phyloP scores from a whole-genome alignment of 2,888 invertebrate genomes.

The Amblyjoppa proteus region DNA sequence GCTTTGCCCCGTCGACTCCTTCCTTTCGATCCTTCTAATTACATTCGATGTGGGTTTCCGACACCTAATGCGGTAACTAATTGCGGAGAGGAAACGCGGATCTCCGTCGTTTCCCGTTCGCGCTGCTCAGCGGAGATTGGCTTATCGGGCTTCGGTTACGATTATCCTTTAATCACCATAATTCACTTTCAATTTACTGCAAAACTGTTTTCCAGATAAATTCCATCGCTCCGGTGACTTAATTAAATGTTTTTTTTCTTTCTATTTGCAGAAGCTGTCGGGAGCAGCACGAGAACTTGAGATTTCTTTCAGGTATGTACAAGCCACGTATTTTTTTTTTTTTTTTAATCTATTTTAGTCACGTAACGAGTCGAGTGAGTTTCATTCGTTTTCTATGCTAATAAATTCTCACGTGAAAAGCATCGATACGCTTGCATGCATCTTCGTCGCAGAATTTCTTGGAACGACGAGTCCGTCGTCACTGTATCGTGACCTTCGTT shows the following conservation, averaged over 20 bases:
- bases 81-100: neutral
- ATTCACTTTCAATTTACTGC: neutral
- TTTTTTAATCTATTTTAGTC: neutral
- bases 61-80: neutral
- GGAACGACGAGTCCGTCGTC: neutral
- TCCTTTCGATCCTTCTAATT: conserved; percentile 15
- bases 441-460: neutral
- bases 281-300: conserved; percentile 20
- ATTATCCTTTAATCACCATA: neutral
- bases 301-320: conserved; percentile 57
- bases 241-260: neutral
- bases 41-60: neutral
- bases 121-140: neutral
- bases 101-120: neutral
- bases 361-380: neutral
- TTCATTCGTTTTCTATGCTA: neutral
- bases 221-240: neutral
- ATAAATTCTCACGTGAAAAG: neutral
- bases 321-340: conserved; percentile 7
- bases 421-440: neutral
- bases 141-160: neutral
- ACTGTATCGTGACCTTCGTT: neutral
- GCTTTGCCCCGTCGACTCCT: conserved; percentile 40
- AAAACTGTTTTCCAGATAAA: neutral
- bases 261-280: conserved; percentile 47